Conservation (phyloP, 2,888 invertebrate species). For the Blera fallax region DNA sequence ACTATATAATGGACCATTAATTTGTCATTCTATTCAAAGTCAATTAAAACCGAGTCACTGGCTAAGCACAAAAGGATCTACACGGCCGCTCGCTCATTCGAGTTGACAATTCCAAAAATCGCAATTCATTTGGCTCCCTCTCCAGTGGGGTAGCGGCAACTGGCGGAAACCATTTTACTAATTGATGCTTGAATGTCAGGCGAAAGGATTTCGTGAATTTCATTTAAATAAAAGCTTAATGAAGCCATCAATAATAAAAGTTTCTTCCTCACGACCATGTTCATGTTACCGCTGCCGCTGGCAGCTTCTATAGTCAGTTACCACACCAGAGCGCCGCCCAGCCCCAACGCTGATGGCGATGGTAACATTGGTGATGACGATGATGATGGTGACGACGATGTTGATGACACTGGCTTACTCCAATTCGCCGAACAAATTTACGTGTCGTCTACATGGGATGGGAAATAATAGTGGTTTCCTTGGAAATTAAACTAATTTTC, state of each 20-base stretch:
- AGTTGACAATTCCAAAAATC: constrained; percentile 62
- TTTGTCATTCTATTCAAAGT: constrained; percentile 72
- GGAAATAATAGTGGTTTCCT: constrained; percentile 50
- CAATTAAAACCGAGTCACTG: constrained; percentile 70
- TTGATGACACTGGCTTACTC: constrained; percentile 74
- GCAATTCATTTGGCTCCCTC: constrained; percentile 45
- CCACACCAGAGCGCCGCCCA: too few species aligned
- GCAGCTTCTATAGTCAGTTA: constrained; percentile 67
- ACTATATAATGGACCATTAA: constrained; percentile 65
- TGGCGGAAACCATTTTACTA: constrained; percentile 71
- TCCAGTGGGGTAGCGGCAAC: constrained; percentile 43
- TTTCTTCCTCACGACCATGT: constrained; percentile 59
- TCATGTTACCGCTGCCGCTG: constrained; percentile 62
- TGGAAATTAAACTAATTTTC: constrained; percentile 79
- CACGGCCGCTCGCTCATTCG: constrained; percentile 25
- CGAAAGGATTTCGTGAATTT: constrained; percentile 70
- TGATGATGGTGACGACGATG: constrained; percentile 70
- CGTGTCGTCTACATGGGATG: background rate
- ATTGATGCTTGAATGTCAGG: constrained; percentile 67
- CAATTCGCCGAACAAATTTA: constrained; percentile 21
- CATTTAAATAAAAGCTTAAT: constrained; percentile 79
- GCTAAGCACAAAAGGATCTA: constrained; percentile 65
- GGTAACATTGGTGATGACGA: constrained; percentile 41
- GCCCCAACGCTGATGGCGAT: constrained; percentile 72
- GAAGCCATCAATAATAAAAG: constrained; percentile 75